A percentile compares a stretch with the other conserved stretches of the same genome.
Conservation (phyloP, 2,113 vertebrate species). For the Brienomyrus longianalis region DNA sequence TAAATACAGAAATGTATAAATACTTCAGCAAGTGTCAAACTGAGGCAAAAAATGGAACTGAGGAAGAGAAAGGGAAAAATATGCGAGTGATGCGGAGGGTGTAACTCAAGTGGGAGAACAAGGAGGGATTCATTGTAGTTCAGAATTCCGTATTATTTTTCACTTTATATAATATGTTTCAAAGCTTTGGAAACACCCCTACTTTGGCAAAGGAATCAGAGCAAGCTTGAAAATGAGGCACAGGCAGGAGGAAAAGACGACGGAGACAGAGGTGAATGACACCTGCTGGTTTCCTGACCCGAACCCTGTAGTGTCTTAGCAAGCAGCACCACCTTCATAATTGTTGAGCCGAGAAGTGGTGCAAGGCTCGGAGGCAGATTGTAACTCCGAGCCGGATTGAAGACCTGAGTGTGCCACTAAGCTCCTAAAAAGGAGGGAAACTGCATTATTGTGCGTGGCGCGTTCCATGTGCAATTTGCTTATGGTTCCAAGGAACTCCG, state of each 20-base stretch:
- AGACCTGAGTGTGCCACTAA: not conserved
- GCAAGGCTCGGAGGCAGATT: not conserved
- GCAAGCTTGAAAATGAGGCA: not conserved
- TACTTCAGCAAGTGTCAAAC: not conserved
- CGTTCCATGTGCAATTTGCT: not conserved
- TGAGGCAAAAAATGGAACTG: not conserved
- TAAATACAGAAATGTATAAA: slow-evolving; percentile 6
- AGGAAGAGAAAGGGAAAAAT: not conserved
- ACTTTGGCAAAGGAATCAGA: not conserved
- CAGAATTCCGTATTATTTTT: not conserved
- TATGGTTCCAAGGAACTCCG: not conserved
- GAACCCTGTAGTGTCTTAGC: not conserved
- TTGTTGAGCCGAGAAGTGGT: not conserved
- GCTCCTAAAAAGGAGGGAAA: not conserved
- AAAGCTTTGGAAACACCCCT: not conserved
- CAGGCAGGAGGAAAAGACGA: not conserved
- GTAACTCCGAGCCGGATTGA: not conserved
- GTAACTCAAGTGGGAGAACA: not conserved
- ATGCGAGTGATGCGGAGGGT: not conserved
- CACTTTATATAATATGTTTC: not conserved
- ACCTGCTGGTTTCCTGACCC: not conserved
- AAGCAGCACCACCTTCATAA: not conserved
- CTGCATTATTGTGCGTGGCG: too few relatives aligned
- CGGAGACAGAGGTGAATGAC: slow-evolving; percentile 9
- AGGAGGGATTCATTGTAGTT: not conserved